phyloP scores from a whole-genome alignment of 2,797 vertebrate genomes.

The Poecile montanus region DNA sequence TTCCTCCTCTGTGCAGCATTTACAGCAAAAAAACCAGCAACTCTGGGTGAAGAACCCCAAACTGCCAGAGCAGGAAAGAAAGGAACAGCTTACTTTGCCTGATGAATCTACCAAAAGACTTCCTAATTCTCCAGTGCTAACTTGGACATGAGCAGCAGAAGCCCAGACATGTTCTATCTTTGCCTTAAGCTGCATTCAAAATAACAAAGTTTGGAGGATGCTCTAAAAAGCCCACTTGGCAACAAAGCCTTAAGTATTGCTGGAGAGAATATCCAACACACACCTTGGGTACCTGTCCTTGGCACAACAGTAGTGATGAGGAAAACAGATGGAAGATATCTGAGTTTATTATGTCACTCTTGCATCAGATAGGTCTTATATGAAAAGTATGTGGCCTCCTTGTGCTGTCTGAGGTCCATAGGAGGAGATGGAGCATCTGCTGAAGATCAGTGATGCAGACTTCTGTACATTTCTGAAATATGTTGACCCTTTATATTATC shows the following conservation, averaged over 20 bases:
- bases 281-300: not conserved
- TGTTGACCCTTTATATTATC: not conserved
- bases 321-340: not conserved
- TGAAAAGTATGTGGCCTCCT: not conserved
- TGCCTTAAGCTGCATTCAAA: not conserved
- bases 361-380: not conserved
- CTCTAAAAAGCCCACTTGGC: not conserved
- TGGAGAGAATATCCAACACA: not conserved
- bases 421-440: not conserved
- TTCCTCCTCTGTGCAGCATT: not conserved
- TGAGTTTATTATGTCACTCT: not conserved
- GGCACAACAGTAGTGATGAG: not conserved
- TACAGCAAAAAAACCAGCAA: not conserved
- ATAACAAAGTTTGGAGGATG: not conserved
- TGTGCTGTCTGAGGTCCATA: not conserved
- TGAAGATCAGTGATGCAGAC: not conserved
- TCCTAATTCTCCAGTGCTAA: not conserved
- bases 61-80: not conserved
- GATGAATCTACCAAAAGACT: not conserved
- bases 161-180: fast-evolving
- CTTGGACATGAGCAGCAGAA: not conserved
- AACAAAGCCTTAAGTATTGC: not conserved
- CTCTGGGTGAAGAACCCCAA: not conserved
- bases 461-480: not conserved
- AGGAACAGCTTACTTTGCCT: not conserved